phyloP scores from a whole-genome alignment of 2,888 invertebrate species.

The Drosophila dives region DNA sequence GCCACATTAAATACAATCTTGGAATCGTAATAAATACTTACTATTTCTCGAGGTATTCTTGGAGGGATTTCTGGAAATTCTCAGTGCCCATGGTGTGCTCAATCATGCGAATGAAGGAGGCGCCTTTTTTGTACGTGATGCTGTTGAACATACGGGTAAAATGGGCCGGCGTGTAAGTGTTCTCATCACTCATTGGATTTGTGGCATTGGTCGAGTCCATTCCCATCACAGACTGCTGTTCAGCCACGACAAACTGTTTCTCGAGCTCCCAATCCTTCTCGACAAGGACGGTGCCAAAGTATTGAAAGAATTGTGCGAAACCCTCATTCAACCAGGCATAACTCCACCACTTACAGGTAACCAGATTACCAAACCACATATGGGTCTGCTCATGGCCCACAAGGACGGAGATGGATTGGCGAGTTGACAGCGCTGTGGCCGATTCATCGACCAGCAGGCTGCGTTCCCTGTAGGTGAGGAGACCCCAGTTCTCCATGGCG shows the following conservation, averaged over 20 bases:
- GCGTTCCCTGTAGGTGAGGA: constrained; percentile 92
- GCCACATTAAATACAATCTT: neutral
- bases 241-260: constrained; percentile 89
- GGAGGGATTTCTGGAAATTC: constrained; percentile 86
- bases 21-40: constrained; percentile 52
- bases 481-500: constrained; percentile 97
- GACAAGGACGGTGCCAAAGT: constrained; percentile 86
- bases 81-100: constrained; percentile 87
- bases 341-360: constrained; percentile 86
- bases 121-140: constrained; percentile 90
- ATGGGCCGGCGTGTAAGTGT: constrained; percentile 87
- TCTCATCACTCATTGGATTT: constrained; percentile 87
- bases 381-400: constrained; percentile 86
- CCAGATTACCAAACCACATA: constrained; percentile 89
- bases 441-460: constrained; percentile 88
- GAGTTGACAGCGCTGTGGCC: constrained; percentile 87
- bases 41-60: constrained; percentile 86
- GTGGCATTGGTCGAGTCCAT: constrained; percentile 87
- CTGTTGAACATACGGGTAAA: constrained; percentile 88
- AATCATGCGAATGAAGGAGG: constrained; percentile 89
- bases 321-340: constrained; percentile 88
- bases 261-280: constrained; percentile 88
- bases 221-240: constrained; percentile 88
- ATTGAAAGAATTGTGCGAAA: constrained; percentile 91
- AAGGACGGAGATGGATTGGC: constrained; percentile 88